Conservation (phyloP, 2,888 invertebrate genomes). For the Disparrhopalites patrizii region DNA sequence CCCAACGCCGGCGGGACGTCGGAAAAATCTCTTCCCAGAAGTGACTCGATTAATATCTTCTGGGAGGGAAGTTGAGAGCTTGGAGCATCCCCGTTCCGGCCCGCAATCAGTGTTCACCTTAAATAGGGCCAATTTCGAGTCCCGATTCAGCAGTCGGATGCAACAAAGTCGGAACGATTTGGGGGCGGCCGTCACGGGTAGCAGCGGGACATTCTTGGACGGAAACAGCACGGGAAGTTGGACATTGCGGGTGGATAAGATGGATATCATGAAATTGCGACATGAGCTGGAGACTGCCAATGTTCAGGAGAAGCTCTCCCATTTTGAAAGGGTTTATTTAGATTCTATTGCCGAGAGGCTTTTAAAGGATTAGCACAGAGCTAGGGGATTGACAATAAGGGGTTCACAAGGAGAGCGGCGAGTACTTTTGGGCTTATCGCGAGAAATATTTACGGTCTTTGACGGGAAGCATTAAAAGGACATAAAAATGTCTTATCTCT, state of each 20-base stretch:
- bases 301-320: constrained; percentile 29
- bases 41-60: constrained; percentile 4
- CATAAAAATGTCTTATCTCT: too few relatives aligned
- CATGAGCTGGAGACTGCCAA: constrained; percentile 39
- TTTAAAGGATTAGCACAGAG: too few relatives aligned
- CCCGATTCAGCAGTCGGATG: too few relatives aligned
- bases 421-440: too few relatives aligned
- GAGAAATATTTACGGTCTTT: too few relatives aligned
- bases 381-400: too few relatives aligned
- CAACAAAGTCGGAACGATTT: neutral
- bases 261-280: constrained; percentile 37
- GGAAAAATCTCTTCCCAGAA: constrained; percentile 13
- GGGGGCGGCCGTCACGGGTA: too few relatives aligned
- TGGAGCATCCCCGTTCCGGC: neutral
- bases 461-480: too few relatives aligned
- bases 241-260: constrained; percentile 37
- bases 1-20: neutral
- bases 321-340: constrained; percentile 29
- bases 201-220: neutral
- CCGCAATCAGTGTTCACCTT: too few relatives aligned
- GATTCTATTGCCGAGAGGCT: too few relatives aligned
- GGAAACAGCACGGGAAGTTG: constrained; percentile 17
- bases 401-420: too few relatives aligned
- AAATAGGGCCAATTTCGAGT: neutral
- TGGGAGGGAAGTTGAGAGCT: neutral